Base-by-base conservation (phyloP, 92 coral and sea anemone species). In the Paragorgia papillata region DNA sequence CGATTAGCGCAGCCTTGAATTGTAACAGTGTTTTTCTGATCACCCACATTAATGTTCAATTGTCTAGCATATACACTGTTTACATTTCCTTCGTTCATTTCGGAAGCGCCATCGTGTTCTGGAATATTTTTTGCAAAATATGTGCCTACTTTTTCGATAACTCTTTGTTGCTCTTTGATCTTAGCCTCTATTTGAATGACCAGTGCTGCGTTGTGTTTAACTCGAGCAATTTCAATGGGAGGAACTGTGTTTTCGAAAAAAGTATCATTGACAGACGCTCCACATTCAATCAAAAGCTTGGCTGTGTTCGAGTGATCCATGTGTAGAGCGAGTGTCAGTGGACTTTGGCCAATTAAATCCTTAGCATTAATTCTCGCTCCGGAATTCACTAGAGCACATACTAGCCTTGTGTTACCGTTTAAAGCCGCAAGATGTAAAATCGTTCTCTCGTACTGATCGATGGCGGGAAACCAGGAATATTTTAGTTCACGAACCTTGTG, bases 31-130 rank as follows among this genome's bases (percentile, higher is more conserved):
- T 76, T 76, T 40, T 76, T 61, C 60, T 76, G 70, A 35, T 76
- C 81, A 8, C 81, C 81, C 0, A 76, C 81, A 19, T 76, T 76
- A 9, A 76, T 76, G 46, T 76, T 76, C 6, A 69, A 62, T 26
- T 27, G n/a, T 9, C 33, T 9, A n/a, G n/a, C n/a, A n/a, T n/a
- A n/a, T 18, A n/a, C 33, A 57, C 15, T 37, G 43, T 37, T 37
- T 5, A 37, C 43, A 4, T 37, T 12, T 37, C 12, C 43, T 4
- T 37, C 12, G 43, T 12, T 12, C 43, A 37, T 37, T 37, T 37
- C 12, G 25, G 25, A 18, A 19, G 19, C 29, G 26, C 24, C 63
- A 2, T 25, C 63, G 24, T 22, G 25, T 4, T 37, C 12, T 22
- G 63, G 26, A 18, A 17, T 18, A 57, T 22, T 17, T 17, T 17